Percentiles rank a stretch among this genome's conserved stretches.
These are phyloP conservation scores for Bathynomus jamesi DNA, from an alignment of 1,140 invertebrate genomes.

Conservation along the genomic window DNA sequence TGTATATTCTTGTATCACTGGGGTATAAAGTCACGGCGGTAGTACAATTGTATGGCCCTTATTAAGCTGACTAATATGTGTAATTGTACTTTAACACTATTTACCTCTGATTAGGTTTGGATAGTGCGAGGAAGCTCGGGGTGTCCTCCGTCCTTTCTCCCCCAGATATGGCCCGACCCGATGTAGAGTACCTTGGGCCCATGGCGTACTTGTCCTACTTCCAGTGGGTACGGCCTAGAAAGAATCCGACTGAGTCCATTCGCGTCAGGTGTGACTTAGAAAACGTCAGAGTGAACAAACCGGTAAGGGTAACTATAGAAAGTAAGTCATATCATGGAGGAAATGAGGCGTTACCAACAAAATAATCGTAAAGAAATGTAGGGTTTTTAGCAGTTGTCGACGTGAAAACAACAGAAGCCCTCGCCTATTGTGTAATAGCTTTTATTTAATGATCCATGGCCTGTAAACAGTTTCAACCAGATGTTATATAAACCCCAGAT, in stretches of 20 bases:
- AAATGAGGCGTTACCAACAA: too few relatives aligned
- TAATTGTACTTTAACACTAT: too few relatives aligned
- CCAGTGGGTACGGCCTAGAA: constrained; percentile 72
- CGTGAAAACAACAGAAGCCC: too few relatives aligned
- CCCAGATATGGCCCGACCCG: constrained; percentile 86
- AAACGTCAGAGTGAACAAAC: constrained; percentile 65
- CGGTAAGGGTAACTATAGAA: constrained; percentile 58
- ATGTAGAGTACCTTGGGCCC: constrained; percentile 89
- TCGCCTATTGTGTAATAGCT: too few relatives aligned
- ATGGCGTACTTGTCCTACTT: constrained; percentile 90
- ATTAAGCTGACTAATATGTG: too few relatives aligned
- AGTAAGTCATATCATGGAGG: too few relatives aligned
- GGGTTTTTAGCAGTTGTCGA: not conserved
- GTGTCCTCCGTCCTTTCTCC: constrained; percentile 82
- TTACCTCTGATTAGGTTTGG: constrained; percentile 53
- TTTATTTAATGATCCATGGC: too few relatives aligned
- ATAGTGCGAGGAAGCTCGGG: constrained; percentile 58
- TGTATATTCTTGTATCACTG: too few relatives aligned
- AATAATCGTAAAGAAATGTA: not conserved
- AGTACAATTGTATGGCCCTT: too few relatives aligned
- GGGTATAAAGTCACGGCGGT: too few relatives aligned
- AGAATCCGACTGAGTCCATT: constrained; percentile 21
- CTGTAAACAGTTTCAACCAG: too few relatives aligned
- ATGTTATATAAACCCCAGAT: too few relatives aligned
- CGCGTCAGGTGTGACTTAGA: constrained; percentile 27